phyloP scores from a whole-genome alignment of 23 tunicate species.

The Trididemnum clinides region DNA sequence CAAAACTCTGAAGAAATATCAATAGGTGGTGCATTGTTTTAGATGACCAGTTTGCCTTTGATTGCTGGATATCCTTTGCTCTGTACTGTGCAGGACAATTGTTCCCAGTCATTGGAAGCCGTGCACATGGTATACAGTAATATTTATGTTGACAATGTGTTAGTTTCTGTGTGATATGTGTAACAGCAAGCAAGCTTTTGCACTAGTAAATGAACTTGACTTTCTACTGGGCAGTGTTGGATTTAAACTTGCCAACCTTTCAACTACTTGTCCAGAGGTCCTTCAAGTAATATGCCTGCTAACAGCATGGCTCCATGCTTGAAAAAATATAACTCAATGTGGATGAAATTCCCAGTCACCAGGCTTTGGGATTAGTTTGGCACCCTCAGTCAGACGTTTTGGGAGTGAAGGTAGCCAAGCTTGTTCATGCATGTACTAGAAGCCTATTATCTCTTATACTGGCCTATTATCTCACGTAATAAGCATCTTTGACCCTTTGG shows the following conservation, averaged over 20 bases:
- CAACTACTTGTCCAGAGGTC: not conserved
- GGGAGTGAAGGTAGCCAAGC: not conserved
- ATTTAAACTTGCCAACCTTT: not conserved
- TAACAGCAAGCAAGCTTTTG: not conserved
- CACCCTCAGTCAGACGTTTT: not conserved
- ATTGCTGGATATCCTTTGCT: not conserved
- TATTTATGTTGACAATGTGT: slow-evolving; percentile 9
- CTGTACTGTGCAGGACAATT: not conserved
- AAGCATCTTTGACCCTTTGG: not conserved
- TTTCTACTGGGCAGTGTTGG: not conserved
- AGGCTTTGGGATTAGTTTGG: not conserved
- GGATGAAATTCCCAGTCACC: not conserved
- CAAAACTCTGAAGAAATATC: not conserved
- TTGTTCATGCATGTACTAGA: not conserved
- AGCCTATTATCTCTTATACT: not conserved
- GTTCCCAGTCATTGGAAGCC: not conserved
- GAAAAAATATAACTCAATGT: not conserved
- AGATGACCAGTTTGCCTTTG: not conserved
- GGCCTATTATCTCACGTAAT: not conserved
- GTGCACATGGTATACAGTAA: not conserved
- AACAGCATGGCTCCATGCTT: no score
- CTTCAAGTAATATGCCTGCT: not conserved
- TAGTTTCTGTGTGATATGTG: not conserved
- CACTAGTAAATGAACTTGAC: not conserved
- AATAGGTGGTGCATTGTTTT: not conserved